Conservation (phyloP, 2,888 invertebrate genomes). For the Pandemis corylana region DNA sequence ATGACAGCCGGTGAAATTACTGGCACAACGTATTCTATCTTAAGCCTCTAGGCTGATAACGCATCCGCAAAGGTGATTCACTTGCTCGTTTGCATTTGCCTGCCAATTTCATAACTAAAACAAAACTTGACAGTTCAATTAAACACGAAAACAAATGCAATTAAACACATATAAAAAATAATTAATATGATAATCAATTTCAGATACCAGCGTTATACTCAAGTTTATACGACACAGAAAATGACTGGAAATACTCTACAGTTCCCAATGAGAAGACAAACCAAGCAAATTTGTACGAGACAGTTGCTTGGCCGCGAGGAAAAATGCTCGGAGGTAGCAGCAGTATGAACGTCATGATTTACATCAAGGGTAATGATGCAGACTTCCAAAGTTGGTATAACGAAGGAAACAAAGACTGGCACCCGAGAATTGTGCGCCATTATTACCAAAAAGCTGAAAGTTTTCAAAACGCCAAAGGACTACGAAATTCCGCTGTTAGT, state of each 20-base stretch:
- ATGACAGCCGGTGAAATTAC: too few species aligned
- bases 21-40: too few species aligned
- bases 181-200: conserved; percentile 9
- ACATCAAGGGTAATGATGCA: conserved; percentile 76
- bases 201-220: conserved; percentile 44
- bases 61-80: too few species aligned
- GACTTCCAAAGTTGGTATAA: conserved; percentile 84
- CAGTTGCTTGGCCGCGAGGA: conserved; percentile 84
- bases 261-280: conserved; percentile 89
- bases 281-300: conserved; percentile 81
- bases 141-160: too few species aligned
- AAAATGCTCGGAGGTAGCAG: conserved; percentile 86
- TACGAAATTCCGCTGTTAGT: conserved; percentile 50
- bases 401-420: conserved; percentile 83
- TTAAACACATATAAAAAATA: too few species aligned
- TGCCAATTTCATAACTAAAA: too few species aligned
- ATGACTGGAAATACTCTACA: conserved; percentile 94
- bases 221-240: conserved; percentile 59
- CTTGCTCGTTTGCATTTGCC: too few species aligned
- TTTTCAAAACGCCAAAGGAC: conserved; percentile 55
- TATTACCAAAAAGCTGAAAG: conserved; percentile 83
- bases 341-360: conserved; percentile 84
- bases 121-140: too few species aligned
- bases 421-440: conserved; percentile 62
- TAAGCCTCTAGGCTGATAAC: too few species aligned